Evolutionary conservation across 2,888 invertebrate genomes (phyloP).

Genomic region (Drosophila mettleri): DNA sequence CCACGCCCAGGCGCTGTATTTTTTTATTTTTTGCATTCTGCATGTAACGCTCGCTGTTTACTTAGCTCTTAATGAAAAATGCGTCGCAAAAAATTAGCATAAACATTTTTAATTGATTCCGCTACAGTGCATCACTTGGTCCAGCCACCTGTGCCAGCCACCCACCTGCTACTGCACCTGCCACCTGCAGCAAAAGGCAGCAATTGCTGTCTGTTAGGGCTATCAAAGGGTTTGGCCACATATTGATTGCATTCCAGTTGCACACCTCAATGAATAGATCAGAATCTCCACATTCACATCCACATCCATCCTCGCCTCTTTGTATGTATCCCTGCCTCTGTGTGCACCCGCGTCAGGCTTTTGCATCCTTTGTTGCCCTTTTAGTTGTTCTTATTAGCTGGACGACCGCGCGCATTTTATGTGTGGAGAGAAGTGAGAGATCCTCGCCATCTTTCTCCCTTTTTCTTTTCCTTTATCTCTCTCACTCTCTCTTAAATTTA

Average conservation of each 20-base stretch:
- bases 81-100: slow-evolving; percentile 65
- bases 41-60: slow-evolving; percentile 39
- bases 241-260: slow-evolving; percentile 1
- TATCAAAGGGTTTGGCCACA: slow-evolving; percentile 8
- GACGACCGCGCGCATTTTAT: no score
- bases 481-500: no score
- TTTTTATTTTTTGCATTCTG: slow-evolving; percentile 12
- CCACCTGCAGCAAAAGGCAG: not conserved
- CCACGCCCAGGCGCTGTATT: slow-evolving; percentile 47
- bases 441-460: no score
- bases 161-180: slow-evolving; percentile 3
- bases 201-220: slow-evolving; percentile 10
- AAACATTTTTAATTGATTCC: slow-evolving; percentile 68
- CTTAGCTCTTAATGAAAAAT: slow-evolving; percentile 67
- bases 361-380: not conserved
- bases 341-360: not conserved
- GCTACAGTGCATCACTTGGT: slow-evolving; percentile 6
- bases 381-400: not conserved
- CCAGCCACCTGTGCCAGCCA: not conserved
- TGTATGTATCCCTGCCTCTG: no score
- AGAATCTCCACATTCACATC: not conserved
- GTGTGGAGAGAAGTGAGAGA: no score
- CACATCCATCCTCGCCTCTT: not conserved
- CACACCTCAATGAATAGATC: slow-evolving; percentile 9
- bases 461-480: no score